A percentile compares a stretch with the other conserved stretches of the same genome.
phyloP scores from a whole-genome alignment of 2,888 invertebrate genomes.

The Lycaena phlaeas region DNA sequence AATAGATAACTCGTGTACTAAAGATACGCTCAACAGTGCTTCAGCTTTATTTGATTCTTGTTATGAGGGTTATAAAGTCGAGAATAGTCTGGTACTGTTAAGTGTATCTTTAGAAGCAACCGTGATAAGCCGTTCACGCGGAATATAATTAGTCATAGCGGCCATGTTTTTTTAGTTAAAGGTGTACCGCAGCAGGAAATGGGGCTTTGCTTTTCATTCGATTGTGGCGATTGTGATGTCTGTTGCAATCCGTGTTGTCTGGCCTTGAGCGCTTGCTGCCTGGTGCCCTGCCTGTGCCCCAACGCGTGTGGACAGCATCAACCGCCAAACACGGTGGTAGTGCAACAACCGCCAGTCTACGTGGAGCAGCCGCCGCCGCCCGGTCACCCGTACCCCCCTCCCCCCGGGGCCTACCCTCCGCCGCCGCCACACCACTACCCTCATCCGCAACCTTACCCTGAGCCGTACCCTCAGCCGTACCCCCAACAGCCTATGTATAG shows the following conservation, averaged over 20 bases:
- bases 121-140: constrained; percentile 16
- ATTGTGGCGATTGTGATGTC: constrained; percentile 53
- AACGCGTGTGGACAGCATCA: constrained; percentile 60
- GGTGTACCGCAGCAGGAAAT: constrained; percentile 32
- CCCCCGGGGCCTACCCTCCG: constrained; percentile 24
- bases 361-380: constrained; percentile 40
- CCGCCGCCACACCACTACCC: constrained; percentile 15
- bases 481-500: constrained; percentile 27
- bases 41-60: constrained; percentile 10
- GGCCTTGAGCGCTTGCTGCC: constrained; percentile 56
- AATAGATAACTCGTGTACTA: constrained; percentile 17
- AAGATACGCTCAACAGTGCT: constrained; percentile 14
- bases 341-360: constrained; percentile 50
- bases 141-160: constrained; percentile 13
- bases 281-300: constrained; percentile 57
- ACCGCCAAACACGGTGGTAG: constrained; percentile 41
- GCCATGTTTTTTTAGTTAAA: constrained; percentile 39
- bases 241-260: constrained; percentile 61
- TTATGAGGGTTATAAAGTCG: constrained; percentile 11
- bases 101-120: not conserved
- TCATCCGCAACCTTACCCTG: constrained; percentile 8
- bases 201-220: constrained; percentile 59
- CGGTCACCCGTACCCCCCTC: constrained; percentile 32
- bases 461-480: constrained; percentile 4
- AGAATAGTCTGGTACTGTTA: constrained; percentile 4